Percentiles rank a stretch among this genome's conserved stretches.
Evolutionary conservation across 2,797 vertebrate species (phyloP).

Genomic region (Eulemur albifrons): DNA sequence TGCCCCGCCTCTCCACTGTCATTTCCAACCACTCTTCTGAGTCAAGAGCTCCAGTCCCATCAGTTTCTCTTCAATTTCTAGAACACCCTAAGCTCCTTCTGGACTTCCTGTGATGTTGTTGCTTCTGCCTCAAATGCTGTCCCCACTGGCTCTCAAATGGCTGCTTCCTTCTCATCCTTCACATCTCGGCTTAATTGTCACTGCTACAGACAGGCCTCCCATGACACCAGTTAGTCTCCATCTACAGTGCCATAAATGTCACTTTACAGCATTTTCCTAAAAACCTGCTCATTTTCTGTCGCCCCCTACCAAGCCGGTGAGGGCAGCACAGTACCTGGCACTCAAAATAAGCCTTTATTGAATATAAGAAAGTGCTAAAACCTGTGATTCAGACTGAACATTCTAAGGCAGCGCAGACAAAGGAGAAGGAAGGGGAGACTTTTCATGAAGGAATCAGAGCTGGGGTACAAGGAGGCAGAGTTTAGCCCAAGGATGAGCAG

Average conservation of each 20-base stretch:
- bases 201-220: neutral
- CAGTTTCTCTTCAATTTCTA: neutral
- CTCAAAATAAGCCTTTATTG: neutral
- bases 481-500: neutral
- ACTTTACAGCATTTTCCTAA: neutral
- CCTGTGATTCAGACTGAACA: neutral
- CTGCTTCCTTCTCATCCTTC: neutral
- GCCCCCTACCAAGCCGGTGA: neutral
- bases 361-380: neutral
- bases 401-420: neutral
- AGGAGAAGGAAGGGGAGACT: neutral
- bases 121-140: neutral
- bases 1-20: neutral
- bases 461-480: neutral
- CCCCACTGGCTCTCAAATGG: neutral
- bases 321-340: neutral
- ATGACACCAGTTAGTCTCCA: neutral
- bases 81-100: neutral
- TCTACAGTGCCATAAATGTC: neutral
- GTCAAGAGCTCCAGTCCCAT: neutral
- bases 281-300: neutral
- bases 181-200: neutral
- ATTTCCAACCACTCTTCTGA: neutral
- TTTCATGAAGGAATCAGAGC: neutral
- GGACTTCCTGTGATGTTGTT: accelerated